Evolutionary conservation across 2,113 vertebrate species (phyloP), one percentile per base, ranked within the genome.

Genomic region (Sceloporus tristichus): DNA sequence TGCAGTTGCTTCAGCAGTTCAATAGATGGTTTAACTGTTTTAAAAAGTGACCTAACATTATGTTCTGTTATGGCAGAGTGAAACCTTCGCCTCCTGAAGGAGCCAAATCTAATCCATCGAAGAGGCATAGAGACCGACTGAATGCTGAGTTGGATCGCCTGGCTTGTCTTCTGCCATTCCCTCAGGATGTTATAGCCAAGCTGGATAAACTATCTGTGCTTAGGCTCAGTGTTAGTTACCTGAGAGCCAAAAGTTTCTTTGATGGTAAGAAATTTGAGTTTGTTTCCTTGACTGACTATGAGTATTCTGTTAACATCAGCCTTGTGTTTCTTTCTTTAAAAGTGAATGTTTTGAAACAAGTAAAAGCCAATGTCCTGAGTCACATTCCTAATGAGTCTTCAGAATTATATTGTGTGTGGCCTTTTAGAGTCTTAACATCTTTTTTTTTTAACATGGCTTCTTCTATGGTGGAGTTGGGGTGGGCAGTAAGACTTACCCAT

Each of bases 171-270:
- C 94, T 98, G 86, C 98, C 98, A 77, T 98, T 98, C 84, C 96
- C 97, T 54, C 97, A 97, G 90, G 98, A 98, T 85, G 96, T 98
- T 84, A 97, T 98, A 81, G 95, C 97, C 93, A 98, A 98, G 89
- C 79, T 98, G 95, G 98, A 98, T 94, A 98, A 98, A 91, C 96
- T 98, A 11, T 98, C 98, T 5, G 97, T 98, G 76, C 98, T 98
- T 11, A 94, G 98, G 92, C 97, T 98, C 77, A 98, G 98, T 0
- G 98, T 98, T 94, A 98, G 98, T 91, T 98, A 98, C 94, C 96
- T 98, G 86, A 95, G 97, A 95, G 97, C 97, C 90, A 98, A 98
- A 95, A 98, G 97, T 90, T 98, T 98, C 95, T 98, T 98, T 94
- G 97, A 97, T 0, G 97, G 98, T 98, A 97, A 97, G 97, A 42